Evolutionary conservation across 2,113 vertebrate genomes (phyloP).

Genomic region (Ammodytes marinus): DNA sequence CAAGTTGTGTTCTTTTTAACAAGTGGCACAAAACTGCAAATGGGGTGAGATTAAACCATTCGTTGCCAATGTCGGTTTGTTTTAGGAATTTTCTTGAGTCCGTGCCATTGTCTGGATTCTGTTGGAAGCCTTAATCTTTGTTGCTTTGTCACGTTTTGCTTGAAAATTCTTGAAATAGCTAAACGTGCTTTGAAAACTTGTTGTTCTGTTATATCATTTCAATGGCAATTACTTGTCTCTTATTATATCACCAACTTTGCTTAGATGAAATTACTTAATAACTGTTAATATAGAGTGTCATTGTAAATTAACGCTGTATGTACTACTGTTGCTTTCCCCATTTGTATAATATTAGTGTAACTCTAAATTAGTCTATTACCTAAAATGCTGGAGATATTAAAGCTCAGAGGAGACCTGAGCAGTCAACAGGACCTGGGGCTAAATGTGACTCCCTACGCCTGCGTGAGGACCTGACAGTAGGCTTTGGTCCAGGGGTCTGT

Average conservation of each 20-base stretch:
- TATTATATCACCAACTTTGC: slow-evolving; percentile 21
- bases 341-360: slow-evolving; percentile 7
- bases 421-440: slow-evolving; percentile 35
- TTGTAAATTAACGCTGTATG: neutral
- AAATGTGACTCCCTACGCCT: slow-evolving; percentile 42
- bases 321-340: slow-evolving; percentile 7
- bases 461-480: slow-evolving; percentile 53
- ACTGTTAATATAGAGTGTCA: slow-evolving; percentile 35
- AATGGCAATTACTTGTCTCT: slow-evolving; percentile 21
- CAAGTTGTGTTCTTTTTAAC: slow-evolving; percentile 25
- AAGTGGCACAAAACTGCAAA: slow-evolving; percentile 32
- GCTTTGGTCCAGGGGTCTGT: slow-evolving; percentile 49
- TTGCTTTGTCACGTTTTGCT: slow-evolving; percentile 31
- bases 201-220: slow-evolving; percentile 11
- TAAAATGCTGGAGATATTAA: slow-evolving; percentile 34
- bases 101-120: slow-evolving; percentile 16
- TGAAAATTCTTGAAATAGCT: slow-evolving; percentile 14
- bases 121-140: slow-evolving; percentile 23
- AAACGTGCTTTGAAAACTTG: slow-evolving; percentile 29
- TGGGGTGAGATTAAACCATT: slow-evolving; percentile 39
- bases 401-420: slow-evolving; percentile 31
- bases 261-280: neutral
- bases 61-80: slow-evolving; percentile 36
- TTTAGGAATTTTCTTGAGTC: slow-evolving; percentile 48
- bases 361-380: slow-evolving; percentile 23